Base-by-base conservation (phyloP, 1,140 invertebrate species). In the Euura saliciscinereae region DNA sequence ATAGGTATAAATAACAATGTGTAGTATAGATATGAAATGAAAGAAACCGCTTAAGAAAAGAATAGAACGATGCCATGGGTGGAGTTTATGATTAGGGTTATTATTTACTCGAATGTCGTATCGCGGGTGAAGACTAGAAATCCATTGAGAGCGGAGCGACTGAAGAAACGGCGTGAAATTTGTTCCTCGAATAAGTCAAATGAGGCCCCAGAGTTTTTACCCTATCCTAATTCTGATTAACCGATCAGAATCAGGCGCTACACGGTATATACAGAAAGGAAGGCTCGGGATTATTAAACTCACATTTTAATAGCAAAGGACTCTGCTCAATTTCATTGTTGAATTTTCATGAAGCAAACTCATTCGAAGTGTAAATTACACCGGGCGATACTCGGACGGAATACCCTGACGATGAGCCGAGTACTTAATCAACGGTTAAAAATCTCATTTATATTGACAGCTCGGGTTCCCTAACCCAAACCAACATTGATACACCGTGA, bases 311-410 rank as follows among this genome's bases (percentile, higher is more conserved):
- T 59, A 59, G 51, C 51, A 59, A 59, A 11, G 10, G 51, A n/a
- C 51, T 59, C 13, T 59, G 51, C 51, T 59, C 13, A 59, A 11
- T 59, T 59, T 59, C 8, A 2, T n/a, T 59, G 51, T 59, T 59
- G 51, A 59, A 59, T 59, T 59, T 59, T 59, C 51, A 59, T 59
- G 51, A 59, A 59, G 51, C 51, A 59, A 59, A 59, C 51, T 59
- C 51, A 59, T 59, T 59, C 5, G 13, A 59, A 59, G 51, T 59
- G 13, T 59, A 59, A 59, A 59, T 59, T 59, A 59, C 51, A 11
- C 51, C 8, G 51, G 8, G 51, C 51, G 51, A 59, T 59, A 8
- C 13, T 28, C 28, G 28, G 28, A 28, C 28, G 28, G 28, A 28
- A 28, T 59, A n/a, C 51, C 51, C 13, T 59, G 51, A 59, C 8